phyloP scores from a whole-genome alignment of 2,797 vertebrate species.

The Arvicola amphibius region DNA sequence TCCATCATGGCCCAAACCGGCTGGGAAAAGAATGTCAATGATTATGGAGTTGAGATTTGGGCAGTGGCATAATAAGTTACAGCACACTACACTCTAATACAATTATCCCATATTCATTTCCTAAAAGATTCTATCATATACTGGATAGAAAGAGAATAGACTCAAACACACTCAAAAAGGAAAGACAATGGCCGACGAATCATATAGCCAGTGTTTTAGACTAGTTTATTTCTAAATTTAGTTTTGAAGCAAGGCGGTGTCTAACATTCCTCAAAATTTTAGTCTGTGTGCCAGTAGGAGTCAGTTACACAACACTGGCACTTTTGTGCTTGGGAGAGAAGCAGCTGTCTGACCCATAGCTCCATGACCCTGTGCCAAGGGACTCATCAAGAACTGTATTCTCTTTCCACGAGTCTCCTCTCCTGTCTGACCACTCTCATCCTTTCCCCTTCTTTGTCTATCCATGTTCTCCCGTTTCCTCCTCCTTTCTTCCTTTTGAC shows the following conservation, averaged over 20 bases:
- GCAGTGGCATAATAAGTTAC: not conserved
- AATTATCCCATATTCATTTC: not conserved
- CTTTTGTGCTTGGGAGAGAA: not conserved
- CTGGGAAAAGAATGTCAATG: not conserved
- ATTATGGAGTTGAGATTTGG: not conserved
- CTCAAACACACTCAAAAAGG: not conserved
- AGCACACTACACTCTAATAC: too few species aligned
- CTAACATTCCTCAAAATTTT: not conserved
- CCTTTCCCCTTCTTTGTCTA: not conserved
- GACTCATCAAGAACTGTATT: not conserved
- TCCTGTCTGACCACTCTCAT: not conserved
- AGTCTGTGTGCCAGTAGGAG: not conserved
- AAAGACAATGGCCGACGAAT: not conserved
- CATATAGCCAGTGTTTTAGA: not conserved
- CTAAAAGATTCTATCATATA: not conserved
- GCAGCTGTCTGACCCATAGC: not conserved
- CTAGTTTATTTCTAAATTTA: not conserved
- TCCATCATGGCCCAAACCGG: not conserved
- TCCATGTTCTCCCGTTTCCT: accelerated
- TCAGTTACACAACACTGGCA: not conserved
- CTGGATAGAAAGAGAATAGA: not conserved
- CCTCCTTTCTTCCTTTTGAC: not conserved
- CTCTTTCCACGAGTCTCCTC: not conserved
- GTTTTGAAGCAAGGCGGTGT: not conserved
- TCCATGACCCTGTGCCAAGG: not conserved